Base-by-base conservation (phyloP, 2,888 invertebrate genomes). In the Parnassius apollo region DNA sequence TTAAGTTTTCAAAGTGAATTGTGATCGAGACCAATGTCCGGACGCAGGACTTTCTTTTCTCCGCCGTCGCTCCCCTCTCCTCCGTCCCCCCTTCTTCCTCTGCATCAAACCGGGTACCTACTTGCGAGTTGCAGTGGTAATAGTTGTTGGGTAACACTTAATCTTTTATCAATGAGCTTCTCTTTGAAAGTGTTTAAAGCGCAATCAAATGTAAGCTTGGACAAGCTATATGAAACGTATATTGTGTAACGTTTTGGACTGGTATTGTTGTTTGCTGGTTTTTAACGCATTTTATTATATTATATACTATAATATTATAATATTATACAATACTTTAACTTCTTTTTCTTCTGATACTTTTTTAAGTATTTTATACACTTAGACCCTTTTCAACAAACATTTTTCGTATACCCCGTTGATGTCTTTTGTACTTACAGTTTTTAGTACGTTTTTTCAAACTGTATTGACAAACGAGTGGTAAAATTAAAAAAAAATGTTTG, bases 21-120 rank as follows among this genome's bases (percentile, higher is more conserved):
- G 54, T 59, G 18, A 52, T 58, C 52, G 53, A 57, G 57, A 59
- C 59, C 25, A 57, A 61, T 44, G 59, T 53, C 66, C 62, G 66
- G 69, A 68, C 72, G 75, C 67, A 69, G 71, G 74, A 74, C 76
- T 76, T 75, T 75, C 75, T 75, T 74, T 66, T 61, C 50, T 46
- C 42, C 65, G 62, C 45, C 59, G 65, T 50, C 56, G 25, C 51
- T 42, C 65, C 51, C 52, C 45, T 45, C 35, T 25, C 7, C 53
- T 54, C 57, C 42, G 18, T 22, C 61, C 11, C 50, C 57, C 9
- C n/a, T 56, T 25, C 54, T 22, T 55, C 13, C 48, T 50, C 59
- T n/a, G 46, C 12, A 42, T 11, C 50, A 22, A 35, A 10, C 42
- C 62, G 25, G 53, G 3, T 44, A 45, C 61, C 58, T 45, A 44